phyloP scores from a whole-genome alignment of 2,888 invertebrate species.

The Cerceris ruficornis region DNA sequence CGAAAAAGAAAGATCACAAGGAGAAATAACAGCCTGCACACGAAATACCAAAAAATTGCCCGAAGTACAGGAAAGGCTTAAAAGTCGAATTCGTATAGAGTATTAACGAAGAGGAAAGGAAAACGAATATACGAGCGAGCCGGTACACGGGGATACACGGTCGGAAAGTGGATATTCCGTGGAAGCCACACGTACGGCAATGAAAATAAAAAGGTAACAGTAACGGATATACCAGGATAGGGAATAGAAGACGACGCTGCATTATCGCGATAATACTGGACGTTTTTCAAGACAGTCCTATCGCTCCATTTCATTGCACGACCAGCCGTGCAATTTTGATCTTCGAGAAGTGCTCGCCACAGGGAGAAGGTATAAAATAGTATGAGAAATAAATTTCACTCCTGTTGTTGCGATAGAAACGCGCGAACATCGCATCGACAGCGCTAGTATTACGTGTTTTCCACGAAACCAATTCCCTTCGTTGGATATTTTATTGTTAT shows the following conservation, averaged over 20 bases:
- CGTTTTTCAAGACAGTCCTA: constrained; percentile 53
- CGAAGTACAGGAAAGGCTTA: too few relatives aligned
- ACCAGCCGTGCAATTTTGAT: constrained; percentile 55
- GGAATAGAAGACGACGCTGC: constrained; percentile 55
- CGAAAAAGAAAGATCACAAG: too few relatives aligned
- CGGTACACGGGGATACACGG: neutral
- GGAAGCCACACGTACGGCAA: constrained; percentile 46
- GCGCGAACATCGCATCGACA: too few relatives aligned
- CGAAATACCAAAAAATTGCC: too few relatives aligned
- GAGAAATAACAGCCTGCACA: too few relatives aligned
- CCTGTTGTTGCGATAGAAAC: neutral
- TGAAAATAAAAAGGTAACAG: constrained; percentile 63
- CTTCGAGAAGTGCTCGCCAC: constrained; percentile 27
- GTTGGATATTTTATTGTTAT: too few relatives aligned
- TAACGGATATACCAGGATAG: constrained; percentile 3
- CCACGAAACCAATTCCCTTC: too few relatives aligned
- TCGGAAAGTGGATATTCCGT: constrained; percentile 37
- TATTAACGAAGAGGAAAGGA: too few relatives aligned
- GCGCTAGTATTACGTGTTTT: too few relatives aligned
- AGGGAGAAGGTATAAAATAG: neutral
- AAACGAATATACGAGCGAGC: too few relatives aligned
- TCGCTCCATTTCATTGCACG: constrained; percentile 63
- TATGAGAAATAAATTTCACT: neutral
- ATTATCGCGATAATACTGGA: constrained; percentile 70
- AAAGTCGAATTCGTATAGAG: too few relatives aligned